phyloP scores from a whole-genome alignment of 2,888 invertebrate species.

The Leucophora obtusa region DNA sequence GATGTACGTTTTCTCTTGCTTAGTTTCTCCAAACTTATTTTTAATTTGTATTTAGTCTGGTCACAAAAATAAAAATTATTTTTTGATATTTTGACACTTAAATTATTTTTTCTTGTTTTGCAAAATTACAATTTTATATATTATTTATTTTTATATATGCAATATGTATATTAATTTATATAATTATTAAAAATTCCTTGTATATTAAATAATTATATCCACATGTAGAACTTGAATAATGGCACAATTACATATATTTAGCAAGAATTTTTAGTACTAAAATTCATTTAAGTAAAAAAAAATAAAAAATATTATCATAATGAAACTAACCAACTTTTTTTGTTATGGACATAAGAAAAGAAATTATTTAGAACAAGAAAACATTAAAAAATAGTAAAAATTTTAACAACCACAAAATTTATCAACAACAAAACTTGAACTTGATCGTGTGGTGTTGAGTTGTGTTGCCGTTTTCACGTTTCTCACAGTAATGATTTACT shows the following conservation, averaged over 20 bases:
- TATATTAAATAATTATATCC: not conserved
- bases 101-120: conserved; percentile 4
- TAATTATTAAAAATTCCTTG: not conserved
- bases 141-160: not conserved
- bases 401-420: conserved; percentile 41
- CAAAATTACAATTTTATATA: not conserved
- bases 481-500: conserved; percentile 78
- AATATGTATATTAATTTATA: not conserved
- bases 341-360: not conserved
- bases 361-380: conserved; percentile 38
- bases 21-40: conserved; percentile 34
- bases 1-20: not conserved
- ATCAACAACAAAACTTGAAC: conserved; percentile 62
- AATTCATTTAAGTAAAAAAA: not conserved
- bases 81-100: conserved; percentile 28
- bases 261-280: not conserved
- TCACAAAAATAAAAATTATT: not conserved
- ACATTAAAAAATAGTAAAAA: conserved; percentile 8
- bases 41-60: conserved; percentile 32
- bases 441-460: conserved; percentile 55
- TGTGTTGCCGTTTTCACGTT: conserved; percentile 72
- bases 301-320: not conserved
- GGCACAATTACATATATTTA: not conserved
- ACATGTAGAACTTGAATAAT: not conserved
- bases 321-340: not conserved